Evolutionary conservation across 2,888 invertebrate genomes (phyloP).

Genomic region (Scelioninae gen. 2): DNA sequence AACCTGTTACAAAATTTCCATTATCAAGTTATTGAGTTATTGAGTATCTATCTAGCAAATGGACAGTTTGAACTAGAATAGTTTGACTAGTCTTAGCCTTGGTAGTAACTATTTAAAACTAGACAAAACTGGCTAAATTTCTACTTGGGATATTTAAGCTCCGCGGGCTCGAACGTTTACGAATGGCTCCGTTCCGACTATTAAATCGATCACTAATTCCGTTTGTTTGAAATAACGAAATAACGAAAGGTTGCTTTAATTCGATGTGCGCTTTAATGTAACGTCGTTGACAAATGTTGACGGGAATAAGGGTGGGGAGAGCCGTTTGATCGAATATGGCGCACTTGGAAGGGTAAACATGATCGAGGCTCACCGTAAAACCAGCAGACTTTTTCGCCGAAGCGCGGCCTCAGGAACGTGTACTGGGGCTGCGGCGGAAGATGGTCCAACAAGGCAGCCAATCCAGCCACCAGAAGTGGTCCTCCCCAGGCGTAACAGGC

Average conservation of each 20-base stretch:
- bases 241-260: background rate
- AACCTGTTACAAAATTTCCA: too few relatives aligned
- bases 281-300: background rate
- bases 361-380: constrained; percentile 81
- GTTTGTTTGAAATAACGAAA: background rate
- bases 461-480: constrained; percentile 84
- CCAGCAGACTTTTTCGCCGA: constrained; percentile 88
- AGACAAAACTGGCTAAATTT: too few relatives aligned
- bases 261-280: constrained; percentile 1
- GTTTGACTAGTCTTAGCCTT: too few relatives aligned
- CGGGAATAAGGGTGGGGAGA: background rate
- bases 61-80: too few relatives aligned
- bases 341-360: constrained; percentile 36
- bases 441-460: constrained; percentile 85
- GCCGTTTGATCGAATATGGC: constrained; percentile 14
- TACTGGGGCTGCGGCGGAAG: constrained; percentile 78
- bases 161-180: constrained; percentile 25
- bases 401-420: constrained; percentile 84
- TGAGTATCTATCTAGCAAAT: too few relatives aligned
- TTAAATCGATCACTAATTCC: constrained; percentile 22
- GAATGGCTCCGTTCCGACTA: constrained; percentile 2
- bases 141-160: too few relatives aligned
- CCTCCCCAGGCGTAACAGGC: constrained; percentile 91
- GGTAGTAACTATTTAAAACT: too few relatives aligned
- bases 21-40: too few relatives aligned